Conservation (phyloP, 2,797 vertebrate species). For the Anabacerthia variegaticeps region DNA sequence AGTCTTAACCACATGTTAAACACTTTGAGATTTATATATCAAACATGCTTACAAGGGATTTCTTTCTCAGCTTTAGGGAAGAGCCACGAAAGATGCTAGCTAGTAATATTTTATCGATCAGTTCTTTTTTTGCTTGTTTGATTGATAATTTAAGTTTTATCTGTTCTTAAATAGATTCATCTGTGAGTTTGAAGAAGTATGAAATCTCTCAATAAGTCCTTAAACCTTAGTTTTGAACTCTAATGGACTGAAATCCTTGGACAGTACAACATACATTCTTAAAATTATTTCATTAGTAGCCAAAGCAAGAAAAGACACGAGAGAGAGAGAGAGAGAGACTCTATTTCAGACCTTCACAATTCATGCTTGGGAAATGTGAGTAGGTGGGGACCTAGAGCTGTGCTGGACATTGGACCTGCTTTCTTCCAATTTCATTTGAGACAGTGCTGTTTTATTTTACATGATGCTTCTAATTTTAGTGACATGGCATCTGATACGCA, state of each 20-base stretch:
- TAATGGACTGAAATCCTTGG: not conserved
- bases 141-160: not conserved
- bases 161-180: not conserved
- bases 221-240: not conserved
- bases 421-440: slow-evolving; percentile 10
- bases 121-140: not conserved
- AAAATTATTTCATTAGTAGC: not conserved
- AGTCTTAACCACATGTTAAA: not conserved
- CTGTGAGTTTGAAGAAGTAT: not conserved
- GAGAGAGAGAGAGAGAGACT: not conserved
- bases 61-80: not conserved
- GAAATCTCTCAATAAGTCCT: not conserved
- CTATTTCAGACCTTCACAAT: not conserved
- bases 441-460: not conserved
- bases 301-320: not conserved
- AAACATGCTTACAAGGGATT: not conserved
- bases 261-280: not conserved
- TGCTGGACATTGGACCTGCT: not conserved
- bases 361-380: not conserved
- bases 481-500: not conserved
- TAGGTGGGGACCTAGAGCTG: not conserved
- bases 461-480: slow-evolving; percentile 12
- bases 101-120: not conserved
- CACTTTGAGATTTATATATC: not conserved
- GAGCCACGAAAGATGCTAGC: not conserved